Base-by-base conservation (phyloP, 2,113 vertebrate genomes). In the Festucalex cinctus region DNA sequence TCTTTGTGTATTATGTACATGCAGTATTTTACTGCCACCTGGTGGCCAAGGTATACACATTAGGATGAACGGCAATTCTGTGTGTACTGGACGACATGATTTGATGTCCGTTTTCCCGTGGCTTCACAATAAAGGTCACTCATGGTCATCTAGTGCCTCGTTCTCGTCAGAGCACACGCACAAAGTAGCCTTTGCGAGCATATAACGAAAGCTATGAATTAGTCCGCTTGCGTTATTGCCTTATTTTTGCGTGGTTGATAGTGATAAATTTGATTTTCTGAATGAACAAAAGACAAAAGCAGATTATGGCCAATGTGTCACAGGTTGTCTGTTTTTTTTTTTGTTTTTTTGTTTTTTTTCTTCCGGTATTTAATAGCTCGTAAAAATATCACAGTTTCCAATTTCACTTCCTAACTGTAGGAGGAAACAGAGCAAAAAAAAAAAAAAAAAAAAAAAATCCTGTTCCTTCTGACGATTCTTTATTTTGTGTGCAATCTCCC, bases 401-500 rank as follows among this genome's bases (percentile, higher is more conserved):
- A 41, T 12, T 41, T 9, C 16, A 46, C 16, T 3, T 6, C 22
- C 9, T n/a, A 49, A 49, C 46, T 49, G 20, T n/a, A 19, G 46
- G 46, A 49, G 46, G 17, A 49, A 5, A 49, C 6, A 19, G 2
- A 53, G 5, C 28, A 32, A 32, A 32, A 4, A 32, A 32, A 32
- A 32, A 32, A 32, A 32, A 32, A 32, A 32, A n/a, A n/a, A n/a
- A n/a, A 32, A 22, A 12, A 53, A 24, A 53, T 61, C 32, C 36
- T 69, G 51, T 5, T 65, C 68, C 39, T 46, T 63, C 60, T 44
- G 41, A 43, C 41, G 14, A 43, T 26, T 65, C 32, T 1, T 24
- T 10, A 57, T 17, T 9, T 28, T n/a, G 13, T 56, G 56, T 8
- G 28, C 32, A 35, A 22, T 20, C 16, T 10, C 10, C 35, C 28